These are phyloP conservation scores for Nannobrachium achirus DNA, from an alignment of 2,113 vertebrate species.

Conservation along the genomic window DNA sequence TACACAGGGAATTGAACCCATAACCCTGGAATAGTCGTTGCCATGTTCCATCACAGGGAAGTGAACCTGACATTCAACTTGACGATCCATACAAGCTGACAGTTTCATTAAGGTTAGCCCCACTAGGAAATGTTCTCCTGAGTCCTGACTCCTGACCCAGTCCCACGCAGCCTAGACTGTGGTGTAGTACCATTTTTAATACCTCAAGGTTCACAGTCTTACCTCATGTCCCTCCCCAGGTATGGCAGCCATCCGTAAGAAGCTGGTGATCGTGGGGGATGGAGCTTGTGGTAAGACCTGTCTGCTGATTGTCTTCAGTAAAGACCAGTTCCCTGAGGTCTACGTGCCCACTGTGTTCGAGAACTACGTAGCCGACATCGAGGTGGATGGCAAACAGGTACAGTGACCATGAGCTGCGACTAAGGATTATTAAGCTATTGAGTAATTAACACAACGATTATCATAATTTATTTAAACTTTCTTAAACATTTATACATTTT, in stretches of 20 bases:
- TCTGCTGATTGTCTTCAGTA: conserved; percentile 98
- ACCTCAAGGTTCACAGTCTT: too few species aligned
- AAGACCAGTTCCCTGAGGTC: conserved; percentile 99
- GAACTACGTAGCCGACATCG: conserved; percentile 99
- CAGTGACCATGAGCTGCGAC: conserved; percentile 25
- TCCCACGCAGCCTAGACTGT: too few species aligned
- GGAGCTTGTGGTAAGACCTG: conserved; percentile 99
- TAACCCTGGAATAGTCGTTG: background rate
- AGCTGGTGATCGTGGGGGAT: conserved; percentile 98
- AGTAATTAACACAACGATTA: too few species aligned
- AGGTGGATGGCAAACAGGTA: conserved; percentile 98
- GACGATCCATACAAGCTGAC: background rate
- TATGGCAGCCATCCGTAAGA: conserved; percentile 99
- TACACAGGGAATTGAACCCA: background rate
- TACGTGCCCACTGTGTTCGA: conserved; percentile 99
- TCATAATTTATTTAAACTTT: too few species aligned
- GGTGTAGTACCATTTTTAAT: too few species aligned
- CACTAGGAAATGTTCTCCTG: too few species aligned
- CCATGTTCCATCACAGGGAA: too few species aligned
- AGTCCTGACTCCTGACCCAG: too few species aligned
- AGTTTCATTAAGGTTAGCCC: too few species aligned
- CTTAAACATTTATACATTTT: too few species aligned
- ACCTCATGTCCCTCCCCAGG: conserved; percentile 69
- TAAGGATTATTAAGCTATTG: too few species aligned
- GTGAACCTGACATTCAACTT: background rate